Percentiles rank a stretch among this genome's conserved stretches.
Conservation (phyloP, 2,888 invertebrate genomes). For the Crepidodera aurea region DNA sequence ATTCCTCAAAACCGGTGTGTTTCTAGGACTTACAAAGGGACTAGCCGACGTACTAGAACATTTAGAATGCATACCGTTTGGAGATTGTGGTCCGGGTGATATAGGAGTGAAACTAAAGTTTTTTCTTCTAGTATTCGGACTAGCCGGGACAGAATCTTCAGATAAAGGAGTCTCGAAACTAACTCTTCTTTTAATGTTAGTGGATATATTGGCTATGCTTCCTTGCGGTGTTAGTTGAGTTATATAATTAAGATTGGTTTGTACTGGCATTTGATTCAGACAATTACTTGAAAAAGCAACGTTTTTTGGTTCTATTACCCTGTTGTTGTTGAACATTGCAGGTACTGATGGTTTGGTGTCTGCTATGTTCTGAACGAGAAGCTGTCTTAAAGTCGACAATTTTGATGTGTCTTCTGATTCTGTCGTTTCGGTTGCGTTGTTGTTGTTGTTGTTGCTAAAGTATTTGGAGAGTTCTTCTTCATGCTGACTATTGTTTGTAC, state of each 20-base stretch:
- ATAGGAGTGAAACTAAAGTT: slow-evolving; percentile 89
- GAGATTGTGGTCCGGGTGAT: slow-evolving; percentile 79
- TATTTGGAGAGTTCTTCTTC: slow-evolving; percentile 87
- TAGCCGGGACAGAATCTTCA: slow-evolving; percentile 69
- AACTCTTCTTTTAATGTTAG: slow-evolving; percentile 61
- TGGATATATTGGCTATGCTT: slow-evolving; percentile 28
- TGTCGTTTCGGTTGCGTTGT: slow-evolving; percentile 47
- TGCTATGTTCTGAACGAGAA: slow-evolving; percentile 64
- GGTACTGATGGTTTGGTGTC: slow-evolving; percentile 44
- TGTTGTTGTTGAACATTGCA: slow-evolving; percentile 26
- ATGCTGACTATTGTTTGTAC: slow-evolving; percentile 78
- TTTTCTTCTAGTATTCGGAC: slow-evolving; percentile 79
- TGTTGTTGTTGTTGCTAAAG: slow-evolving; percentile 71
- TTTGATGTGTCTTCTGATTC: slow-evolving; percentile 62
- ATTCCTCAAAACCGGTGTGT: slow-evolving; percentile 73
- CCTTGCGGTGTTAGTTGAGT: slow-evolving; percentile 33
- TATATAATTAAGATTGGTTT: slow-evolving; percentile 29
- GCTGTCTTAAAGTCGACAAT: slow-evolving; percentile 76
- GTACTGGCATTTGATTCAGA: slow-evolving; percentile 29
- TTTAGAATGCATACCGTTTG: slow-evolving; percentile 65
- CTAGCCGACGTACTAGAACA: slow-evolving; percentile 75
- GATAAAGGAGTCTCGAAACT: slow-evolving; percentile 65
- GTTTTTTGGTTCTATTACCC: slow-evolving; percentile 17
- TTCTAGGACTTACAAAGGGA: slow-evolving; percentile 83
- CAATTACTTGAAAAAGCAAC: slow-evolving; percentile 24